Evolutionary conservation across 1,140 invertebrate genomes (phyloP).

Genomic region (Zaprionus nigranus): DNA sequence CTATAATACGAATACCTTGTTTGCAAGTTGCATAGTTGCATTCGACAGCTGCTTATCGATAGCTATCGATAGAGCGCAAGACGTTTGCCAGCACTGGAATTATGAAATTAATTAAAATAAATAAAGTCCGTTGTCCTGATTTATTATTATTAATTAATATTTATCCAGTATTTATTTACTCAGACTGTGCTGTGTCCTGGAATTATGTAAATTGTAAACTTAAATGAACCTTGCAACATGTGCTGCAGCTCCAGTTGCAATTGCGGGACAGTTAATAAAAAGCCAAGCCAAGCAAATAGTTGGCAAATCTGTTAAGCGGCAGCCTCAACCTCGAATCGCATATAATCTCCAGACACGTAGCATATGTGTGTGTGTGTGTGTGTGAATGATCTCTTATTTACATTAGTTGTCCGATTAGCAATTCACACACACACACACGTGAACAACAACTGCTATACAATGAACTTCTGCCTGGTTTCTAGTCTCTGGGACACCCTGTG

Average conservation of each 20-base stretch:
- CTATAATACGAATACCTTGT: too few species aligned
- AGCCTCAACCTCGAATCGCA: conserved; percentile 1
- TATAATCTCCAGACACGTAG: conserved; percentile 37
- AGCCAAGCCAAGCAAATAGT: conserved; percentile 41
- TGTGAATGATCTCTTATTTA: conserved; percentile 54
- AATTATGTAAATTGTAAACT: conserved; percentile 9
- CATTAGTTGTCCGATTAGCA: conserved; percentile 26
- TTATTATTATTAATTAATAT: not conserved
- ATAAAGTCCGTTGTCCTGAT: not conserved
- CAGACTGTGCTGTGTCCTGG: not conserved
- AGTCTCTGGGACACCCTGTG: not conserved
- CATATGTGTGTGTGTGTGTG: conserved; percentile 34
- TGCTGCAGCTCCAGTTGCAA: not conserved
- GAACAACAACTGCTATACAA: conserved; percentile 37
- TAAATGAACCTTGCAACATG: not conserved
- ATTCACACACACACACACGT: conserved; percentile 5
- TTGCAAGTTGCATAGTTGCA: too few species aligned
- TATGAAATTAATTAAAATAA: not conserved
- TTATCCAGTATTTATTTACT: not conserved
- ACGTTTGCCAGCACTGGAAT: not conserved
- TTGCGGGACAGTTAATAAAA: conserved; percentile 21
- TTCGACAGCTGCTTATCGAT: not conserved
- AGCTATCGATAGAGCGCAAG: not conserved
- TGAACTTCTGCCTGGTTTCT: not conserved
- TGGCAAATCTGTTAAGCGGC: conserved; percentile 35